These are phyloP conservation scores for Idaea dimidiata DNA, from an alignment of 2,888 invertebrate species.

Conservation along the genomic window DNA sequence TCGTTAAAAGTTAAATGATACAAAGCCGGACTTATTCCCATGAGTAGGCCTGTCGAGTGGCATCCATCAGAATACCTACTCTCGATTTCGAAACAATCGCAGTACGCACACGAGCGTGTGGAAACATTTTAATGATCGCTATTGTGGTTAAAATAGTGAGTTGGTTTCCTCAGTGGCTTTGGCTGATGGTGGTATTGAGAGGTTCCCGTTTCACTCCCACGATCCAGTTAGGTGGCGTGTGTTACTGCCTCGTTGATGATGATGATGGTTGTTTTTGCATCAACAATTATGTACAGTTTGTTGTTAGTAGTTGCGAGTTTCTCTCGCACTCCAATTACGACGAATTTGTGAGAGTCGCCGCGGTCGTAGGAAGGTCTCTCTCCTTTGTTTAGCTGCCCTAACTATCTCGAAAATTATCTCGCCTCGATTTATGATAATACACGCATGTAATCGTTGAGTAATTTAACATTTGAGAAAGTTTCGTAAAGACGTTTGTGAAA, in stretches of 20 bases:
- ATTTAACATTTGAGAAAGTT: slow-evolving; percentile 45
- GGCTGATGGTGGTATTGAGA: slow-evolving; percentile 58
- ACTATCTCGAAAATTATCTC: slow-evolving; percentile 57
- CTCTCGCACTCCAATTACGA: slow-evolving; percentile 70
- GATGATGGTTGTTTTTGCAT: slow-evolving; percentile 74
- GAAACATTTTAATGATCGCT: slow-evolving; percentile 70
- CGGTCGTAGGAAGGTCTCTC: slow-evolving; percentile 55
- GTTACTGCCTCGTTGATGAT: slow-evolving; percentile 70
- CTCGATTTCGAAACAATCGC: slow-evolving; percentile 75
- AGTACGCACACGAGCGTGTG: slow-evolving; percentile 65
- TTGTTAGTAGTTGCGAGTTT: slow-evolving; percentile 55
- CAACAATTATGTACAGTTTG: slow-evolving; percentile 75
- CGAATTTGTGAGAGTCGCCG: slow-evolving; percentile 66
- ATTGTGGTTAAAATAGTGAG: slow-evolving; percentile 62
- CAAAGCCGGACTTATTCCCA: slow-evolving; percentile 29
- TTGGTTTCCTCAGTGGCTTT: slow-evolving; percentile 62
- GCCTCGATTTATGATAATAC: slow-evolving; percentile 52
- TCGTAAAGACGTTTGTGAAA: slow-evolving; percentile 33
- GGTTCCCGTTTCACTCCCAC: slow-evolving; percentile 77
- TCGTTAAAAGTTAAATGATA: slow-evolving; percentile 12
- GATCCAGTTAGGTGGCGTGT: slow-evolving; percentile 71
- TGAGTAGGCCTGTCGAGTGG: slow-evolving; percentile 34
- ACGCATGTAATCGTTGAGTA: slow-evolving; percentile 56
- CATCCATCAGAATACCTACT: slow-evolving; percentile 47
- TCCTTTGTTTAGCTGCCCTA: slow-evolving; percentile 65